phyloP scores from a whole-genome alignment of 2,113 vertebrate species.

The Alouatta palliata region DNA sequence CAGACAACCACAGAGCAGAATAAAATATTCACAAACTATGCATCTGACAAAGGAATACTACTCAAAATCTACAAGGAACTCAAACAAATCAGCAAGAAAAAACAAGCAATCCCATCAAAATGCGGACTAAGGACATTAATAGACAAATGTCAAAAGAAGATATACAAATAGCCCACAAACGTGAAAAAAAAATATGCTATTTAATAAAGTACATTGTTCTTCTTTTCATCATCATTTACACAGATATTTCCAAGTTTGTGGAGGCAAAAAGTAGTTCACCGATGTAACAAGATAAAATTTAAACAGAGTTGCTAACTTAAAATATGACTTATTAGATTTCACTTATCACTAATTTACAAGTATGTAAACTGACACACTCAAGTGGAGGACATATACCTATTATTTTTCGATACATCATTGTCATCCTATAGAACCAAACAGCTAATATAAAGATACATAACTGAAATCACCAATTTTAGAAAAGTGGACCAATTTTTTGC shows the following conservation, averaged over 20 bases:
- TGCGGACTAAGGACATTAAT: too few relatives aligned
- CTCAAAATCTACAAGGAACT: too few relatives aligned
- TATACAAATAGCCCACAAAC: too few relatives aligned
- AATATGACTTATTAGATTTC: neutral
- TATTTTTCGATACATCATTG: neutral
- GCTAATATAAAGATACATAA: neutral
- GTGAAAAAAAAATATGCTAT: too few relatives aligned
- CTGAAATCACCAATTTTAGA: constrained; percentile 53
- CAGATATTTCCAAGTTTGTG: neutral
- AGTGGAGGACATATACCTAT: neutral
- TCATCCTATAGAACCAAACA: neutral
- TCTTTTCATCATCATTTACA: neutral
- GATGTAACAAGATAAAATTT: neutral
- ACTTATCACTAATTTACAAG: neutral
- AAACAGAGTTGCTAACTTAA: neutral
- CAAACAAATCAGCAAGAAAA: too few relatives aligned
- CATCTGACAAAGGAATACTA: too few relatives aligned
- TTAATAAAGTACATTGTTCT: neutral
- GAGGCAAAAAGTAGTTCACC: neutral
- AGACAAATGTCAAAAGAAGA: too few relatives aligned
- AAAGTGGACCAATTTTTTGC: constrained; percentile 37
- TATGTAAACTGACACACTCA: neutral
- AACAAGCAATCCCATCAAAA: too few relatives aligned
- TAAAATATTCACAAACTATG: too few relatives aligned
- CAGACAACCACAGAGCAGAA: too few relatives aligned